A percentile compares a stretch with the other conserved stretches of the same genome.
Evolutionary conservation across 2,888 invertebrate species (phyloP).

Genomic region (Ectemnius cavifrons): DNA sequence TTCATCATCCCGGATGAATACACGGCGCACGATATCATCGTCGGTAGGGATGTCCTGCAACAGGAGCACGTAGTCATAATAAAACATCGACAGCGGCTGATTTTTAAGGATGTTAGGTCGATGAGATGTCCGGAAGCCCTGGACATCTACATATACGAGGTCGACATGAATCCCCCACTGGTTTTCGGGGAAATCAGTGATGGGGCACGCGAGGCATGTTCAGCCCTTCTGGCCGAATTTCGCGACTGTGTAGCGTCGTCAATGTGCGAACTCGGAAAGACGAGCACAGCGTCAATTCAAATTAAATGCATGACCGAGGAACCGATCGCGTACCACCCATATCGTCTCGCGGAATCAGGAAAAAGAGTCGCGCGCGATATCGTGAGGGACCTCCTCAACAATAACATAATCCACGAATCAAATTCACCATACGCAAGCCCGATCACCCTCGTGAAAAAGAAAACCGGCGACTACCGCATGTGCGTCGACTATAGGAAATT

Average conservation of each 20-base stretch:
- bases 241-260: constrained; percentile 8
- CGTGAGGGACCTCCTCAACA: neutral
- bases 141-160: neutral
- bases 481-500: neutral
- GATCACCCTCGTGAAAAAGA: constrained; percentile 17
- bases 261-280: constrained; percentile 4
- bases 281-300: neutral
- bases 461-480: neutral
- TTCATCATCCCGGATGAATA: constrained; percentile 9
- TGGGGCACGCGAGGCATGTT: neutral
- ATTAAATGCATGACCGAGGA: constrained; percentile 1
- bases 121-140: neutral
- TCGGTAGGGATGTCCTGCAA: constrained; percentile 20
- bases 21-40: neutral
- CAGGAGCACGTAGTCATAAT: constrained; percentile 14
- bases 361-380: neutral
- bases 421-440: constrained; percentile 12
- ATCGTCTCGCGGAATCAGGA: neutral
- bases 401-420: constrained; percentile 7
- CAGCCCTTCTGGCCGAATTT: neutral
- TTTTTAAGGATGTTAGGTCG: neutral
- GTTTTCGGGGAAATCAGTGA: neutral
- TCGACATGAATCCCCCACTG: neutral
- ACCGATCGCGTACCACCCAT: neutral
- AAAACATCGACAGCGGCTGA: neutral